Conservation (phyloP, 2,113 vertebrate genomes). For the Rousettus leschenaultii region DNA sequence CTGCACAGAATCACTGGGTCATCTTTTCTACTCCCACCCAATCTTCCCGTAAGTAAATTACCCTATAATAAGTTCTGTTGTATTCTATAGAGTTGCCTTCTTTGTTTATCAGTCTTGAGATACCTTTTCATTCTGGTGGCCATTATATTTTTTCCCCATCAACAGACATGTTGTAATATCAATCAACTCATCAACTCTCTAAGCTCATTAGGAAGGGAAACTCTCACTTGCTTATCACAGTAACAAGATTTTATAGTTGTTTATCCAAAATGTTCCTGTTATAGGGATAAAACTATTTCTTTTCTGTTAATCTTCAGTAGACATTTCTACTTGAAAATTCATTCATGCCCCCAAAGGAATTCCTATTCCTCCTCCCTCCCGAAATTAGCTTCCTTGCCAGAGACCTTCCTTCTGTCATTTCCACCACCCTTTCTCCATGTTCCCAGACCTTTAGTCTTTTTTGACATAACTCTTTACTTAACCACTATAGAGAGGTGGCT, state of each 20-base stretch:
- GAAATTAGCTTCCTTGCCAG: background rate
- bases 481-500: background rate
- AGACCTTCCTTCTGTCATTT: background rate
- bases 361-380: background rate
- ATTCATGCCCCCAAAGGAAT: background rate
- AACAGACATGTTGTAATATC: background rate
- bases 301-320: background rate
- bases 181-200: background rate
- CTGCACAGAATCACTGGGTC: no score
- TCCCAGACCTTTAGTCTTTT: background rate
- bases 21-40: no score
- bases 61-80: no score
- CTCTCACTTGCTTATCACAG: background rate
- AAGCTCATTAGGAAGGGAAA: background rate
- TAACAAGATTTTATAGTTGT: background rate
- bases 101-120: no score
- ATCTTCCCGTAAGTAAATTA: no score
- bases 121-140: no score
- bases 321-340: background rate
- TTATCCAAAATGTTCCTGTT: background rate
- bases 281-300: background rate
- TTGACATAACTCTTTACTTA: background rate
- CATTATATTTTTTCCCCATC: no score
- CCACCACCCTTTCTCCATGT: background rate
- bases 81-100: no score